These are phyloP conservation scores for Drosophila ercepeae DNA, from an alignment of 1,140 invertebrate genomes.

Conservation along the genomic window DNA sequence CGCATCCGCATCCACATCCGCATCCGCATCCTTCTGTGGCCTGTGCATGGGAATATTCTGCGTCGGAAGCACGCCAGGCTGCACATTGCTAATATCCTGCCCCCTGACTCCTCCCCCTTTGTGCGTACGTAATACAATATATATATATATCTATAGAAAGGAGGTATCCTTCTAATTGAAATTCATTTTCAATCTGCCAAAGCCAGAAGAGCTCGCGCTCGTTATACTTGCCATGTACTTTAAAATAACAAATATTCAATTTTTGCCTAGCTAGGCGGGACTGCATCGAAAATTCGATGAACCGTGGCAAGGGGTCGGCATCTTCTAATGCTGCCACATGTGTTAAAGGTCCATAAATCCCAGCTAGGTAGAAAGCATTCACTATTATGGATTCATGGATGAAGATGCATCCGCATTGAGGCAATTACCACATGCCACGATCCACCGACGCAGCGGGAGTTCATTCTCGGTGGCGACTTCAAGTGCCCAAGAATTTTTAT, in stretches of 20 bases:
- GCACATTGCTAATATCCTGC: constrained; percentile 81
- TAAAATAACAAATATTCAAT: constrained; percentile 19
- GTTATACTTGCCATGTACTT: constrained; percentile 2
- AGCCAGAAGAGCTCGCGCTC: neutral
- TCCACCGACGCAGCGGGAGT: constrained; percentile 69
- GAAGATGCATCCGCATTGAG: constrained; percentile 14
- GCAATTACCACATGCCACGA: constrained; percentile 80
- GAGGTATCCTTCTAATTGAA: constrained; percentile 61
- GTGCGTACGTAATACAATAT: neutral
- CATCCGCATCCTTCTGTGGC: constrained; percentile 38
- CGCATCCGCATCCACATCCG: constrained; percentile 21
- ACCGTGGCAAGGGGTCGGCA: constrained; percentile 59
- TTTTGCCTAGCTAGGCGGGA: neutral
- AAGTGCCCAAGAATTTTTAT: constrained; percentile 37
- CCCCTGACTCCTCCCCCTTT: neutral
- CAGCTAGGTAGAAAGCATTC: constrained; percentile 6
- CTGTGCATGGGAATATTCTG: constrained; percentile 49
- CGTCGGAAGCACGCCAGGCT: constrained; percentile 77
- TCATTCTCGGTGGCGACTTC: constrained; percentile 58
- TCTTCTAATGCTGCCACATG: constrained; percentile 25
- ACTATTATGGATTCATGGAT: constrained; percentile 6
- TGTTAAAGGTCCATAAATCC: constrained; percentile 62
- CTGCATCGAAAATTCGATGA: constrained; percentile 19
- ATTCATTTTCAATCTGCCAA: constrained; percentile 56
- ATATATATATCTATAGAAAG: neutral